These are phyloP conservation scores for Phymastichus coffea DNA, from an alignment of 1,140 invertebrate species.

Conservation along the genomic window DNA sequence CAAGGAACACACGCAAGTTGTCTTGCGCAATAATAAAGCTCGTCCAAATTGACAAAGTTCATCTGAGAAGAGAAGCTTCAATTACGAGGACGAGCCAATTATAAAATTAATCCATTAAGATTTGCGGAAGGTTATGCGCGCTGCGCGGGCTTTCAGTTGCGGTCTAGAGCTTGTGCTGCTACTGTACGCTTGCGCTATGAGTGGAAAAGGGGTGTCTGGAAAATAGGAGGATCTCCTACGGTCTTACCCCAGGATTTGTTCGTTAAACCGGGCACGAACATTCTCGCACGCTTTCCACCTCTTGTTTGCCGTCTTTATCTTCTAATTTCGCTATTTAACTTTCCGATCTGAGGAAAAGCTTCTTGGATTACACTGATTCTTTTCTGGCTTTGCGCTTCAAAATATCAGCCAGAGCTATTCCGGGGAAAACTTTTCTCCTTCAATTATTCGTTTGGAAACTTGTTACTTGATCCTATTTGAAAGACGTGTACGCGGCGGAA, in stretches of 20 bases:
- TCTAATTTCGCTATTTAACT: conserved; percentile 15
- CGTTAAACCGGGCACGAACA: conserved; percentile 37
- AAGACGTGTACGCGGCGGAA: no score
- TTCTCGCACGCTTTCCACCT: conserved; percentile 10
- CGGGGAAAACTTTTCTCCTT: no score
- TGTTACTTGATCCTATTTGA: no score
- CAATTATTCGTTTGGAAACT: no score
- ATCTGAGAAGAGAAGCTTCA: conserved; percentile 32
- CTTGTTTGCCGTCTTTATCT: background rate
- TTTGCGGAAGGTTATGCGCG: conserved; percentile 22
- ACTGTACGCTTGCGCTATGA: conserved; percentile 23
- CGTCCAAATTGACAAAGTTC: no score
- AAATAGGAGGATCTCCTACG: conserved; percentile 39
- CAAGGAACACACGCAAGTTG: no score
- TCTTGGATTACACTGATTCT: background rate
- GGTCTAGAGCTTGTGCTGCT: no score
- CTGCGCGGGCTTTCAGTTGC: no score
- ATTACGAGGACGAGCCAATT: conserved; percentile 38
- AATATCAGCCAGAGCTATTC: no score
- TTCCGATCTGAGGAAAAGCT: background rate
- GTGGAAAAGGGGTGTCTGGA: conserved; percentile 37
- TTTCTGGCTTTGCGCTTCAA: no score
- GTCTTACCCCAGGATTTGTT: conserved; percentile 45
- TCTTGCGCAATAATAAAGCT: no score
- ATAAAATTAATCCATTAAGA: conserved; percentile 40